phyloP scores from a whole-genome alignment of 2,888 invertebrate species.

The Cataglyphis livida region DNA sequence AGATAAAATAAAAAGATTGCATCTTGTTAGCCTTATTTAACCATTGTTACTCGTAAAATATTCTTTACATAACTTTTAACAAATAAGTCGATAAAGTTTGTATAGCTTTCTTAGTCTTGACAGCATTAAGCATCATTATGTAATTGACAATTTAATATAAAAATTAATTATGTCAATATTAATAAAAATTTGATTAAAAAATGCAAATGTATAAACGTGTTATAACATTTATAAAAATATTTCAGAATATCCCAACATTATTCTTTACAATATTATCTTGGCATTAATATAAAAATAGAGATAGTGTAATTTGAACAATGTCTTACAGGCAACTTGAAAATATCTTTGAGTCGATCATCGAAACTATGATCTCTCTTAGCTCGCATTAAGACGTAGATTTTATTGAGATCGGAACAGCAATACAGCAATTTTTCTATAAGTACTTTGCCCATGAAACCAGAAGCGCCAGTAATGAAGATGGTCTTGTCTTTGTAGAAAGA shows the following conservation, averaged over 20 bases:
- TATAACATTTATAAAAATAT: not conserved
- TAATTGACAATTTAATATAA: not conserved
- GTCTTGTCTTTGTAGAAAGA: slow-evolving; percentile 81
- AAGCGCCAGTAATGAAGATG: slow-evolving; percentile 85
- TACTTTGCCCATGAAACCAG: slow-evolving; percentile 86
- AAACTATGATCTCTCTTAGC: slow-evolving; percentile 83
- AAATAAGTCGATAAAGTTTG: too few species aligned
- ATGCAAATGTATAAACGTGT: not conserved
- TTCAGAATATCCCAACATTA: not conserved
- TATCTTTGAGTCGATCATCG: slow-evolving; percentile 82
- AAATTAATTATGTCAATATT: not conserved
- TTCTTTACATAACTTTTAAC: not conserved
- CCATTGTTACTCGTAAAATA: not conserved
- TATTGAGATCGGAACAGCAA: slow-evolving; percentile 82
- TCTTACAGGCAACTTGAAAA: slow-evolving; percentile 83
- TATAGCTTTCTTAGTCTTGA: not conserved
- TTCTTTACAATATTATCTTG: not conserved
- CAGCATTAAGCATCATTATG: not conserved
- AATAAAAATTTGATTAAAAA: not conserved
- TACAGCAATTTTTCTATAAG: slow-evolving; percentile 85
- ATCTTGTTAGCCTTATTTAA: not conserved
- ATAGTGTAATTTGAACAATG: not conserved
- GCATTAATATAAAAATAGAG: not conserved
- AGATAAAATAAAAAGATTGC: too few species aligned
- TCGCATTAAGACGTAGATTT: slow-evolving; percentile 84